Evolutionary conservation across 2,888 invertebrate species (phyloP).

Genomic region (Epinotia ramella): DNA sequence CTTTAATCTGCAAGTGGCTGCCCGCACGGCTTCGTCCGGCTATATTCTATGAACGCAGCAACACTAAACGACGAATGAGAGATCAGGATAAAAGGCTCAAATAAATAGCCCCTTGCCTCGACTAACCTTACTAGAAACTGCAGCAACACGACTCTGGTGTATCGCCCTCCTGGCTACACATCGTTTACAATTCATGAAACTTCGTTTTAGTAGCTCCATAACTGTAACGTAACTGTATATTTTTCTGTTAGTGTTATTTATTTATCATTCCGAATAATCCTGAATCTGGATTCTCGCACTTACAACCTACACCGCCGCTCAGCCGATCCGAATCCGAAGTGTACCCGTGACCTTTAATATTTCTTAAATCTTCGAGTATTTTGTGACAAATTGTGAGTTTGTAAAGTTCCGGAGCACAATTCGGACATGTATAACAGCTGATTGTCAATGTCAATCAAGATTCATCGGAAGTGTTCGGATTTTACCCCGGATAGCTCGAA

Average conservation of each 20-base stretch:
- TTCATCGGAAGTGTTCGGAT: neutral
- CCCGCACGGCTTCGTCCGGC: too few relatives aligned
- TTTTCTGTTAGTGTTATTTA: neutral
- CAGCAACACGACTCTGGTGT: conserved; percentile 23
- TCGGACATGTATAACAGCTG: conserved; percentile 25
- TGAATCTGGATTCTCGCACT: neutral
- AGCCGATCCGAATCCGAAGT: neutral
- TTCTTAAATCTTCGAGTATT: neutral
- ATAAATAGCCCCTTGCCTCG: neutral
- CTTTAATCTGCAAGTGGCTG: too few relatives aligned
- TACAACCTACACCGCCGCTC: neutral
- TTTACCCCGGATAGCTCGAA: neutral
- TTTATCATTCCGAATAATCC: neutral
- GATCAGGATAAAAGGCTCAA: too few relatives aligned
- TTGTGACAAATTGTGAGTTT: neutral
- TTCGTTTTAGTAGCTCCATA: conserved; percentile 47
- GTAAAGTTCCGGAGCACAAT: neutral
- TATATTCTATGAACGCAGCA: too few relatives aligned
- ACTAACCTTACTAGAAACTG: conserved; percentile 28
- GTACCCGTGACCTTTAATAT: neutral
- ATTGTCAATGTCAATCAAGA: conserved; percentile 7
- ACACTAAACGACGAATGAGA: too few relatives aligned
- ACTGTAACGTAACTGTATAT: neutral
- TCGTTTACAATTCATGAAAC: conserved; percentile 46
- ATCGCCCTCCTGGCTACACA: conserved; percentile 33